Evolutionary conservation across 2,888 invertebrate species (phyloP), one percentile per base, ranked within the genome.

Genomic region (Parnassius mnemosyne): DNA sequence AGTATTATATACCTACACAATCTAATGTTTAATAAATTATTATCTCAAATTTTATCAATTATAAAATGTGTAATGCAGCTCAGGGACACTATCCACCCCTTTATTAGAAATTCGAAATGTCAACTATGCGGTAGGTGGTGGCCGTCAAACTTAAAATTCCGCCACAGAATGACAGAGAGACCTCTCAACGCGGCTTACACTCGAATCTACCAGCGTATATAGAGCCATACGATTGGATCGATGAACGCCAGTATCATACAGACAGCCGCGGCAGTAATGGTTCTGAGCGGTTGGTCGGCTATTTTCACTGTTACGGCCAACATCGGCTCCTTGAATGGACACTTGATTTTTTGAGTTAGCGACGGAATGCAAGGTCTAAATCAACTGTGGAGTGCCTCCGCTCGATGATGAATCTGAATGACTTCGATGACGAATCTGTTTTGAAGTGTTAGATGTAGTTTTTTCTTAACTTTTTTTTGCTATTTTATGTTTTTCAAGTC

Each of bases 291-390:
- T 68, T 81, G 81, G 80, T 74, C 66, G 65, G 65, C 66, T 70
- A 67, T 57, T 66, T 70, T 72, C 78, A 85, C 82, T 83, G 81
- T 83, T 78, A 75, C 72, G 75, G 71, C 69, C 78, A 77, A 75
- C 75, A 76, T 74, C 69, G 69, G 81, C 83, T 85, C 76, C 85
- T 86, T 83, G 78, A 85, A 84, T 77, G 72, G 79, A 71, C 82
- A 82, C 84, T 87, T 81, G 73, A 79, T 72, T 83, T 85, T 85
- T 85, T 87, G 78, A 74, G 75, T 78, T 76, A 73, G 70, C 78
- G 68, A 76, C 71, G 86, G 84, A 84, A 87, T 87, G 83, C 79
- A 75, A 79, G 74, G 77, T 73, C 73, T 74, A 74, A 81, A 79
- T 80, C 78, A 72, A 71, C 66, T 57, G 65, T 81, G 68, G 69